A percentile compares a stretch with the other conserved stretches of the same genome.
Conservation (phyloP, 2,888 invertebrate species). For the Parnassius smintheus region DNA sequence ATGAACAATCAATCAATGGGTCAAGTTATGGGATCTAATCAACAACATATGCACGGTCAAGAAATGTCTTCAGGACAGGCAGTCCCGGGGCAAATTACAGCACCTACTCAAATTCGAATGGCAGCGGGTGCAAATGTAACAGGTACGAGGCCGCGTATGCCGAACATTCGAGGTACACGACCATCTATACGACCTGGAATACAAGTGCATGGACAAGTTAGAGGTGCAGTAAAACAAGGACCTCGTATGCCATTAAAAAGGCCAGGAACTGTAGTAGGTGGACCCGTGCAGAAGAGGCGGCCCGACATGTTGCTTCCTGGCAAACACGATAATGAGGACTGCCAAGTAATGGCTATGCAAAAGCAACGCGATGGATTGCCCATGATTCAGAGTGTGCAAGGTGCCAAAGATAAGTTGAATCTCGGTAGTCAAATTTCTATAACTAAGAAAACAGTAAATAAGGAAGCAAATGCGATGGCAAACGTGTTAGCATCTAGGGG, state of each 20-base stretch:
- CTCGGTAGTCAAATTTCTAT: constrained; percentile 88
- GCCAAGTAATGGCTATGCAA: constrained; percentile 88
- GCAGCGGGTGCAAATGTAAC: constrained; percentile 57
- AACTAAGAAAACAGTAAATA: constrained; percentile 83
- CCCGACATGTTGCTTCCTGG: constrained; percentile 85
- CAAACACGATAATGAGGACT: constrained; percentile 87
- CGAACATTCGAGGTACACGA: constrained; percentile 53
- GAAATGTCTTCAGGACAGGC: constrained; percentile 34
- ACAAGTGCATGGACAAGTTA: constrained; percentile 67
- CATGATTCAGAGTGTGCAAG: constrained; percentile 88
- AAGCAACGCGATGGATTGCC: constrained; percentile 87
- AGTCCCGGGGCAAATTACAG: constrained; percentile 47
- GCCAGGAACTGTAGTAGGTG: constrained; percentile 47
- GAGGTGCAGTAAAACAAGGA: constrained; percentile 52
- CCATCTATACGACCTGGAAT: constrained; percentile 65
- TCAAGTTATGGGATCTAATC: constrained; percentile 41
- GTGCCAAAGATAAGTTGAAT: constrained; percentile 82
- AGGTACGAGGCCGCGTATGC: constrained; percentile 59
- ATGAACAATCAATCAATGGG: constrained; percentile 37
- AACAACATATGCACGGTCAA: constrained; percentile 15
- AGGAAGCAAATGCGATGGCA: constrained; percentile 88
- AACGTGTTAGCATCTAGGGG: constrained; percentile 88
- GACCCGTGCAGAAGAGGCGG: constrained; percentile 70
- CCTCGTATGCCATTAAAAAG: constrained; percentile 70
- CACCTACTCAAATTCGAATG: constrained; percentile 64